A percentile compares a stretch with the other conserved stretches of the same genome.
These are phyloP conservation scores for Synergus umbraculus DNA, from an alignment of 2,888 invertebrate species.

Conservation along the genomic window DNA sequence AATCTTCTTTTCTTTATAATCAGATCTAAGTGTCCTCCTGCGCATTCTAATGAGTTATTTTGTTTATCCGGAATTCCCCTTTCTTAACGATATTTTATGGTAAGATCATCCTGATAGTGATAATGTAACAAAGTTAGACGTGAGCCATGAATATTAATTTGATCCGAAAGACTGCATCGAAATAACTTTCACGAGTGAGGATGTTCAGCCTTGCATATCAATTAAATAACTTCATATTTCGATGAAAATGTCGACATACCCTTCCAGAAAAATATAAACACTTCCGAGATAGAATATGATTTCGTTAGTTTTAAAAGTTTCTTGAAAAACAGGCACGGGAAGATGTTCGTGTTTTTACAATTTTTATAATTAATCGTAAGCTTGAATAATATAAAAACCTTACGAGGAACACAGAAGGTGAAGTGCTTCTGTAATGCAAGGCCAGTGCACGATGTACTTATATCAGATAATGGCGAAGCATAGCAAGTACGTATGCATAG, in stretches of 20 bases:
- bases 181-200: neutral
- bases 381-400: conserved; percentile 1
- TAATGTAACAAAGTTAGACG: neutral
- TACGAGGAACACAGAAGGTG: conserved; percentile 3
- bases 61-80: neutral
- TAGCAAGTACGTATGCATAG: conserved; percentile 29
- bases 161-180: neutral
- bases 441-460: conserved; percentile 41
- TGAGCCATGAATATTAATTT: neutral
- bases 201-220: neutral
- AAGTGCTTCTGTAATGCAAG: conserved; percentile 36
- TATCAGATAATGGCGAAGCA: conserved; percentile 41
- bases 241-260: neutral
- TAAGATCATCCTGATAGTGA: neutral
- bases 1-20: neutral
- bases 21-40: neutral
- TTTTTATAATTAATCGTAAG: neutral
- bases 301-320: too few species aligned
- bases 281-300: too few species aligned
- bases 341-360: neutral
- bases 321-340: too few species aligned
- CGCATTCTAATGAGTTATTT: neutral
- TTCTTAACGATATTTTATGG: neutral
- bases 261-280: neutral
- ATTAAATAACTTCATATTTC: neutral